These are phyloP conservation scores for Orgyia antiqua DNA, from an alignment of 2,888 invertebrate genomes.

Conservation along the genomic window DNA sequence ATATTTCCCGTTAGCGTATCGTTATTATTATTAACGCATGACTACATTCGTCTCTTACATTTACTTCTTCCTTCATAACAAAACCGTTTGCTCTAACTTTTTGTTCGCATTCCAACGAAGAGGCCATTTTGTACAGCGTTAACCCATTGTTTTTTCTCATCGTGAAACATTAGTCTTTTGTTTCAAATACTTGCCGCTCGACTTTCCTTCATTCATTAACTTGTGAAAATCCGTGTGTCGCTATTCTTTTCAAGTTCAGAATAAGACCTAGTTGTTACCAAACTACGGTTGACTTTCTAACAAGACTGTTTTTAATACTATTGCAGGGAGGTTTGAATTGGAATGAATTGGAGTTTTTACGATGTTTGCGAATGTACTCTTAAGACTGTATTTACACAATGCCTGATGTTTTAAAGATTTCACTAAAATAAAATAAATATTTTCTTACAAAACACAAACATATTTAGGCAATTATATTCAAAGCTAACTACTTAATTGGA, in stretches of 20 bases:
- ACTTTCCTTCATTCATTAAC: constrained; percentile 53
- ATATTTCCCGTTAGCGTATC: no score
- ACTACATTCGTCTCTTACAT: no score
- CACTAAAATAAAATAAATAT: constrained; percentile 10
- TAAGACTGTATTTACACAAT: constrained; percentile 20
- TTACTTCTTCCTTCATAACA: constrained; percentile 24
- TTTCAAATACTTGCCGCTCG: constrained; percentile 44
- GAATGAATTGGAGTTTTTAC: constrained; percentile 41
- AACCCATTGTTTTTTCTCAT: constrained; percentile 33
- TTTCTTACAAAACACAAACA: constrained; percentile 11
- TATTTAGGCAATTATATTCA: no score
- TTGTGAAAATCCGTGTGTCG: constrained; percentile 44
- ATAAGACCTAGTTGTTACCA: constrained; percentile 15
- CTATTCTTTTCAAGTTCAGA: constrained; percentile 17
- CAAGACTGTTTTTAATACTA: constrained; percentile 14
- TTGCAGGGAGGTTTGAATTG: constrained; percentile 38
- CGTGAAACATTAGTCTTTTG: constrained; percentile 36
- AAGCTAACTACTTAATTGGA: no score
- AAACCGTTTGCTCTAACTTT: constrained; percentile 18
- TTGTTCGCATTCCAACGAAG: constrained; percentile 29
- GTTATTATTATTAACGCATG: no score
- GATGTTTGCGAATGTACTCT: constrained; percentile 32
- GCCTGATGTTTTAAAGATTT: constrained; percentile 19
- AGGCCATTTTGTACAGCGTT: constrained; percentile 29
- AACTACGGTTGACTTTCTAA: constrained; percentile 17